phyloP scores from a whole-genome alignment of 2,797 vertebrate species.

The Gorsachius magnificus region DNA sequence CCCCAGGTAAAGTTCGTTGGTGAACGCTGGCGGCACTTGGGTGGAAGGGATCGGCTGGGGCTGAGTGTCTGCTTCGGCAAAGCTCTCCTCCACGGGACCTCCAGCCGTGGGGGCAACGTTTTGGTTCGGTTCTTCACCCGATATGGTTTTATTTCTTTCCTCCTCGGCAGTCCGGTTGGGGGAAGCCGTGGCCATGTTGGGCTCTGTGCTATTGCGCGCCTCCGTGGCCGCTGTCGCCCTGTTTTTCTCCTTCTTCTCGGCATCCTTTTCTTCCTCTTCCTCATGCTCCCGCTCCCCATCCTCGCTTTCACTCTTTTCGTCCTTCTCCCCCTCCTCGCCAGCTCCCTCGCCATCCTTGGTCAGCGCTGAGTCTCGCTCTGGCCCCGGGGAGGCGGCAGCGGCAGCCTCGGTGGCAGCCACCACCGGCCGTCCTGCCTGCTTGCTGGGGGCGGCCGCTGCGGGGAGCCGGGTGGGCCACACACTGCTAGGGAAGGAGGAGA shows the following conservation, averaged over 20 bases:
- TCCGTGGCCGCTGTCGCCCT: background rate
- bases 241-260: slow-evolving; percentile 79
- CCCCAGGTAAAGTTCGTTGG: slow-evolving; percentile 62
- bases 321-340: slow-evolving; percentile 75
- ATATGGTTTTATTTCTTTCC: slow-evolving; percentile 78
- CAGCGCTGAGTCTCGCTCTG: slow-evolving; percentile 72
- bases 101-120: slow-evolving; percentile 25
- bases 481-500: slow-evolving; percentile 93
- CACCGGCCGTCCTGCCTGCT: slow-evolving; percentile 71
- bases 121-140: slow-evolving; percentile 58
- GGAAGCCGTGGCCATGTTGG: slow-evolving; percentile 35
- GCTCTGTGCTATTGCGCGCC: slow-evolving; percentile 11
- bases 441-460: slow-evolving; percentile 63
- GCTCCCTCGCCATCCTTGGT: slow-evolving; percentile 76
- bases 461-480: slow-evolving; percentile 89
- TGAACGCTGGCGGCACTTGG: slow-evolving; percentile 75
- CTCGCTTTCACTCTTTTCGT: slow-evolving; percentile 81
- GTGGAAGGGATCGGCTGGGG: slow-evolving; percentile 65
- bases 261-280: slow-evolving; percentile 83
- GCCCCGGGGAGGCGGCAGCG: slow-evolving; percentile 64
- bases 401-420: slow-evolving; percentile 81
- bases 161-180: slow-evolving; percentile 73
- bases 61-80: slow-evolving; percentile 5
- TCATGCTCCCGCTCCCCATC: slow-evolving; percentile 80
- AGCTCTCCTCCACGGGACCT: background rate